Evolutionary conservation across 2,888 invertebrate species (phyloP).

Genomic region (Sminthurides aquaticus): DNA sequence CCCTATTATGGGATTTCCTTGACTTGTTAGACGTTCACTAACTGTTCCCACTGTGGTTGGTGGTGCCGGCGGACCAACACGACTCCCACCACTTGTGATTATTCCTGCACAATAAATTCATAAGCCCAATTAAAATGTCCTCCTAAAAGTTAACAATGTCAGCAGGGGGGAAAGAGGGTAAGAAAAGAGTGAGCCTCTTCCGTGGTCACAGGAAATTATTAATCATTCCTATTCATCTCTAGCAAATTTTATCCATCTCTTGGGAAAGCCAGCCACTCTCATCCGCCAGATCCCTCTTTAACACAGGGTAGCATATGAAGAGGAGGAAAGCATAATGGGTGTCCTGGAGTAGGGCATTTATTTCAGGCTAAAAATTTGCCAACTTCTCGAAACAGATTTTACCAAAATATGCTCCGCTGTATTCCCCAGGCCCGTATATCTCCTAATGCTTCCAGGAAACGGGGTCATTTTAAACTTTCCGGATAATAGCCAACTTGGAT

Average conservation of each 20-base stretch:
- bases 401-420: not conserved
- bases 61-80: conserved; percentile 25
- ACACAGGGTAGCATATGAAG: too few relatives aligned
- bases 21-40: conserved; percentile 32
- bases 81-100: conserved; percentile 41
- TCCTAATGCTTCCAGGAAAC: not conserved
- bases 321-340: too few relatives aligned
- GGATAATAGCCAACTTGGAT: not conserved
- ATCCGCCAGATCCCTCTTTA: too few relatives aligned
- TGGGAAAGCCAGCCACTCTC: not conserved
- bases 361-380: not conserved
- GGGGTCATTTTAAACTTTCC: not conserved
- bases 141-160: not conserved
- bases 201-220: conserved; percentile 1
- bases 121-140: not conserved
- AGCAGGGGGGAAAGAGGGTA: not conserved
- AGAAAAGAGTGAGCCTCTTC: not conserved
- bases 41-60: conserved; percentile 34
- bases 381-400: not conserved
- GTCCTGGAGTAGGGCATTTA: too few relatives aligned
- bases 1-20: conserved; percentile 3
- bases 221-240: conserved; percentile 1
- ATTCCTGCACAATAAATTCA: conserved; percentile 32
- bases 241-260: not conserved
- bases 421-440: not conserved